Evolutionary conservation across 2,888 invertebrate genomes (phyloP).

Genomic region (Scaptomyza caliginosa): DNA sequence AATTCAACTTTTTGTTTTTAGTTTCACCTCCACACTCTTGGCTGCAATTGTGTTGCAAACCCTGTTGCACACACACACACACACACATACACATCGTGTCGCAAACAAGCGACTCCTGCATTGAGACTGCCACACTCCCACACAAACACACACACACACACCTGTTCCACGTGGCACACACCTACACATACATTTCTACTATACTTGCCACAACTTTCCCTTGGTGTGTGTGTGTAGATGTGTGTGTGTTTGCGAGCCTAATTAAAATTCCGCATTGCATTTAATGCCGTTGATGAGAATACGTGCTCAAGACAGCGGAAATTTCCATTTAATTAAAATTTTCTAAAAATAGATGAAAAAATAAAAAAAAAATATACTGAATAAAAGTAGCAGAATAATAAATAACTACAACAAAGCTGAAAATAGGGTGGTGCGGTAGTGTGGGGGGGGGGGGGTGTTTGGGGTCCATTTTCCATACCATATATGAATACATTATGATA

Average conservation of each 20-base stretch:
- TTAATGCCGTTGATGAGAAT: conserved; percentile 74
- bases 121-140: conserved; percentile 2
- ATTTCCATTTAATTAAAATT: conserved; percentile 75
- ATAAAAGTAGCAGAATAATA: not conserved
- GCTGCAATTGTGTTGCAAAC: conserved; percentile 36
- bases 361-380: not conserved
- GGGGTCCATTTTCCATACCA: not conserved
- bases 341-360: conserved; percentile 34
- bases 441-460: not conserved
- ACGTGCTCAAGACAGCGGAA: conserved; percentile 75
- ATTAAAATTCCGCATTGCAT: conserved; percentile 78
- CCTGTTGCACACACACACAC: conserved; percentile 44
- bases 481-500: not conserved
- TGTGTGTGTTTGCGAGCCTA: conserved; percentile 55
- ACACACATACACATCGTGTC: not conserved
- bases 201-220: conserved; percentile 9
- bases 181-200: not conserved
- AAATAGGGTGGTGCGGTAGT: too few relatives aligned
- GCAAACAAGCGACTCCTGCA: not conserved
- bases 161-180: too few relatives aligned
- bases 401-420: conserved; percentile 14
- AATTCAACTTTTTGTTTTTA: conserved; percentile 12
- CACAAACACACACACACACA: not conserved
- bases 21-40: not conserved
- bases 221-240: conserved; percentile 17